phyloP scores from a whole-genome alignment of 2,888 invertebrate genomes.

The Caenorhabditis macrosperma region DNA sequence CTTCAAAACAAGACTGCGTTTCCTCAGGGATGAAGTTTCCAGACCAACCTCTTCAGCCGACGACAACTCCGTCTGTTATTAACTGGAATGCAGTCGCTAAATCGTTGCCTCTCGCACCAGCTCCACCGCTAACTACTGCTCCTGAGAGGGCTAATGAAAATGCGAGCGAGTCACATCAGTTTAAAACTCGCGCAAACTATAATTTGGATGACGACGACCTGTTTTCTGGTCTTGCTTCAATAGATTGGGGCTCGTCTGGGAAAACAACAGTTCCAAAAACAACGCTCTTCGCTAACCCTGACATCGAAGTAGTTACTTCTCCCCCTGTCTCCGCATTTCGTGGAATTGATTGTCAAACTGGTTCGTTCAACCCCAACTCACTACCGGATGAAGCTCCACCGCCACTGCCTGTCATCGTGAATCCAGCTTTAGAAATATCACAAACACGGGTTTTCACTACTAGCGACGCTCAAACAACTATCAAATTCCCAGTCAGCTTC shows the following conservation, averaged over 20 bases:
- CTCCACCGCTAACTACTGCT: background rate
- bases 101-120: conserved; percentile 28
- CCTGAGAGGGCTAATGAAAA: too few species aligned
- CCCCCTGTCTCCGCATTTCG: conserved; percentile 36
- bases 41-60: conserved; percentile 18
- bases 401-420: conserved; percentile 45
- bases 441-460: background rate
- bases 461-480: background rate
- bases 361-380: conserved; percentile 29
- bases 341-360: conserved; percentile 31
- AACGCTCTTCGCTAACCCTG: background rate
- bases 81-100: conserved; percentile 30
- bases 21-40: background rate
- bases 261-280: background rate
- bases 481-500: conserved; percentile 60
- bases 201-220: conserved; percentile 35
- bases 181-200: conserved; percentile 27
- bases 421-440: conserved; percentile 19
- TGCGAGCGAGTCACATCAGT: background rate
- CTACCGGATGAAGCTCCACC: conserved; percentile 53
- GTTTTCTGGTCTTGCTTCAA: conserved; percentile 43
- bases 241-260: conserved; percentile 45
- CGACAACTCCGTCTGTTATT: background rate
- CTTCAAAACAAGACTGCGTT: background rate
- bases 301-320: background rate